These are phyloP conservation scores for Diacarnus erythraeanus DNA, from an alignment of 37 sponge, comb jelly and placozoan species.

Conservation along the genomic window DNA sequence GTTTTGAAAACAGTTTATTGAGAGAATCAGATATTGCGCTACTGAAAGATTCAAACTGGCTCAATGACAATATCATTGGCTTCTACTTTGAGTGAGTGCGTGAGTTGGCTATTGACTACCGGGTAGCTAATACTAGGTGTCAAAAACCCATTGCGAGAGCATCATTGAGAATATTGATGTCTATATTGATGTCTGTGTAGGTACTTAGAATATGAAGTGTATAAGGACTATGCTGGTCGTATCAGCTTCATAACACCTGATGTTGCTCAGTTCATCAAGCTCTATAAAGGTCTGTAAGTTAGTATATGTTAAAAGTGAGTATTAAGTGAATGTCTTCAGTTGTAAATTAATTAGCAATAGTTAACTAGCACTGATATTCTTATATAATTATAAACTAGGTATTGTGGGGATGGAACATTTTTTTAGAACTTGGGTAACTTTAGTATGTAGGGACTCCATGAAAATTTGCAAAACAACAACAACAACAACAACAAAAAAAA, in stretches of 20 bases:
- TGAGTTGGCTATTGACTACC: background rate
- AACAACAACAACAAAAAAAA: no score
- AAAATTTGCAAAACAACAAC: no score
- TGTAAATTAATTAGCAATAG: no score
- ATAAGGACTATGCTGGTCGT: background rate
- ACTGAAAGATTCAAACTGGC: conserved; percentile 43
- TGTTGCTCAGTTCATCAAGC: conserved; percentile 75
- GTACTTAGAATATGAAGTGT: conserved; percentile 52
- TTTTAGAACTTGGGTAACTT: no score
- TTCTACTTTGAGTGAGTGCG: conserved; percentile 74
- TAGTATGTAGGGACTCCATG: no score
- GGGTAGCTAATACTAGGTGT: background rate
- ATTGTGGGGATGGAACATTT: no score
- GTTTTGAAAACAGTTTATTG: conserved; percentile 58
- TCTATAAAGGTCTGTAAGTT: conserved; percentile 51
- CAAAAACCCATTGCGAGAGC: background rate
- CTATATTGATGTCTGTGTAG: no score
- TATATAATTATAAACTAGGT: no score
- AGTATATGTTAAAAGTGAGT: no score
- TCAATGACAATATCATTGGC: conserved; percentile 71
- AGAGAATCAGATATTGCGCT: conserved; percentile 53
- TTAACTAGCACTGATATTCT: no score
- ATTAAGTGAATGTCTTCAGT: no score
- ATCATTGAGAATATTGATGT: no score
- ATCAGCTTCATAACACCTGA: conserved; percentile 74